Evolutionary conservation across 2,113 vertebrate genomes (phyloP).

Genomic region (Tympanuchus pallidicinctus): DNA sequence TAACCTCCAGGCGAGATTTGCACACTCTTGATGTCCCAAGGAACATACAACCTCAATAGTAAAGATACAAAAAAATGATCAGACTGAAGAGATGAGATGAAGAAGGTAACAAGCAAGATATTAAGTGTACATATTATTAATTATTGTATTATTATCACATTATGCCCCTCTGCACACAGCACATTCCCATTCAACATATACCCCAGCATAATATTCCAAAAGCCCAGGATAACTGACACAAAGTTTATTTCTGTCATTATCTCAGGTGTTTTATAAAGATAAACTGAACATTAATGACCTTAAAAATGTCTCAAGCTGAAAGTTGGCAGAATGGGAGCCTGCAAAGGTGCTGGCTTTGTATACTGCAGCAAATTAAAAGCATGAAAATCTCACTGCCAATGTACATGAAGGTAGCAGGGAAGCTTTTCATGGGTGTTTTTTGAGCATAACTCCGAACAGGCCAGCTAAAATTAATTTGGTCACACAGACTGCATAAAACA

Average conservation of each 20-base stretch:
- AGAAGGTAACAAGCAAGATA: neutral
- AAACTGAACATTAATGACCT: neutral
- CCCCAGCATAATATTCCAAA: neutral
- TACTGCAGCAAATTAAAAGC: neutral
- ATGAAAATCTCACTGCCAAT: neutral
- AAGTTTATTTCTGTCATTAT: neutral
- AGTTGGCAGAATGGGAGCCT: neutral
- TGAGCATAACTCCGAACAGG: neutral
- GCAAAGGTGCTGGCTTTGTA: rapidly evolving
- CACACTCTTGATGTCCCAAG: neutral
- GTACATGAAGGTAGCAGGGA: neutral
- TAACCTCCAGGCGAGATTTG: neutral
- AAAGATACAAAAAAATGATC: neutral
- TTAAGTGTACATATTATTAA: neutral
- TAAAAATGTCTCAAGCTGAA: neutral
- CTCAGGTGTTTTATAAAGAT: neutral
- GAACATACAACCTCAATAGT: neutral
- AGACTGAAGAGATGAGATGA: neutral
- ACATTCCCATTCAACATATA: neutral
- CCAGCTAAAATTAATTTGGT: neutral
- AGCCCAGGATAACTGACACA: neutral
- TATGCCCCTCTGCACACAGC: neutral
- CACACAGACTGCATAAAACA: neutral
- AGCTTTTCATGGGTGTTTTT: neutral
- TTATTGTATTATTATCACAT: neutral